Conservation (phyloP, 30 jellyfish, hydroid and myxozoan genomes). For the Calvadosia cruxmelitensis region DNA sequence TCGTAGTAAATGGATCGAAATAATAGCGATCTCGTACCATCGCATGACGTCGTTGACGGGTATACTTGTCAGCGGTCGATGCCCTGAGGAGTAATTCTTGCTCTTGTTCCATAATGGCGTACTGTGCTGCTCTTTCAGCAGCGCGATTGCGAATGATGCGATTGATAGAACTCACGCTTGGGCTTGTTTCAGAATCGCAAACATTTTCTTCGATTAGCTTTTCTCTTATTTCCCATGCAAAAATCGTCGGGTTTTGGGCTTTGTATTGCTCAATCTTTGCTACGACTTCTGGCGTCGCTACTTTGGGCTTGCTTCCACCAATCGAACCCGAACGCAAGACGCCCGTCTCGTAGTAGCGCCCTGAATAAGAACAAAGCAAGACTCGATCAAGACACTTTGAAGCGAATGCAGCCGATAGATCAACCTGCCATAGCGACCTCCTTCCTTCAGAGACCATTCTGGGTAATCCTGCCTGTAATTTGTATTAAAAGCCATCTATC, state of each 20-base stretch:
- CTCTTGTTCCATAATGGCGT: conserved; percentile 71
- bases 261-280: conserved; percentile 72
- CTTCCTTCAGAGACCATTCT: too few relatives aligned
- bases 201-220: conserved; percentile 64
- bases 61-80: background rate
- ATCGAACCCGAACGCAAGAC: conserved; percentile 27
- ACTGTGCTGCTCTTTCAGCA: conserved; percentile 79
- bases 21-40: background rate
- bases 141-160: conserved; percentile 91
- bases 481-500: too few relatives aligned
- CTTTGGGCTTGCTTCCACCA: conserved; percentile 99
- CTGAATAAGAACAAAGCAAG: background rate
- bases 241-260: conserved; percentile 63
- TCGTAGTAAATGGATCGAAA: background rate
- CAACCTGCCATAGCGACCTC: too few relatives aligned
- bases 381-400: background rate
- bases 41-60: background rate
- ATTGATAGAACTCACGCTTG: conserved; percentile 97
- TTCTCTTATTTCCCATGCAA: conserved; percentile 99
- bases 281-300: conserved; percentile 95
- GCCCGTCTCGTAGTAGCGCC: conserved; percentile 45
- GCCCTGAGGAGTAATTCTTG: conserved; percentile 27
- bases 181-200: conserved; percentile 52
- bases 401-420: too few relatives aligned
- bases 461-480: background rate